phyloP scores from a whole-genome alignment of 1,140 invertebrate species.

The Drosophila littoralis region DNA sequence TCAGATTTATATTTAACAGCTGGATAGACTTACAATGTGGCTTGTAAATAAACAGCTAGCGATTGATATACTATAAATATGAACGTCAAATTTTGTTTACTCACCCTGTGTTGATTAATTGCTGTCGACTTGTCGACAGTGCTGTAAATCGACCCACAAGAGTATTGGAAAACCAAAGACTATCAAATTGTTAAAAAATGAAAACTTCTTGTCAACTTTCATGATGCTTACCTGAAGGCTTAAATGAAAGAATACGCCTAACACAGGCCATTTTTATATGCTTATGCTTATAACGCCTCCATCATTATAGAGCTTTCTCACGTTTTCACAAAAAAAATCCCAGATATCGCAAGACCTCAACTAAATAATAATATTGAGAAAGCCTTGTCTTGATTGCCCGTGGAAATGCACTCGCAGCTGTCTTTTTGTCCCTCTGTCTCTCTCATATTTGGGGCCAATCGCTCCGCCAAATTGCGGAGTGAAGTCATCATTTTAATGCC shows the following conservation, averaged over 20 bases:
- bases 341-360: not conserved
- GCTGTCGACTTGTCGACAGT: too few species aligned
- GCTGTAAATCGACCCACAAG: too few species aligned
- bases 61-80: too few species aligned
- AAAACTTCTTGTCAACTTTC: not conserved
- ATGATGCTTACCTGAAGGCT: not conserved
- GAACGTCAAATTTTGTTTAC: too few species aligned
- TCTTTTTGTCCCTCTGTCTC: not conserved
- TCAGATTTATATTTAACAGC: too few species aligned
- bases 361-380: slow-evolving; percentile 23
- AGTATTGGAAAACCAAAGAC: too few species aligned
- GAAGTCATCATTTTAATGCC: slow-evolving; percentile 33
- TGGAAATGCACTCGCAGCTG: not conserved
- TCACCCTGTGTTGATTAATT: too few species aligned
- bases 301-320: slow-evolving; percentile 1
- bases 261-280: not conserved
- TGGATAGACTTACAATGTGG: too few species aligned
- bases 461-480: slow-evolving; percentile 6
- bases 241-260: not conserved
- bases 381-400: not conserved
- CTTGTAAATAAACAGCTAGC: too few species aligned
- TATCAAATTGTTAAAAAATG: not conserved
- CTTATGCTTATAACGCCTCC: not conserved
- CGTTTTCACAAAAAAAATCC: not conserved
- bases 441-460: slow-evolving; percentile 1